Evolutionary conservation across 2,797 vertebrate genomes (phyloP).

Genomic region (Labeo calbasu): DNA sequence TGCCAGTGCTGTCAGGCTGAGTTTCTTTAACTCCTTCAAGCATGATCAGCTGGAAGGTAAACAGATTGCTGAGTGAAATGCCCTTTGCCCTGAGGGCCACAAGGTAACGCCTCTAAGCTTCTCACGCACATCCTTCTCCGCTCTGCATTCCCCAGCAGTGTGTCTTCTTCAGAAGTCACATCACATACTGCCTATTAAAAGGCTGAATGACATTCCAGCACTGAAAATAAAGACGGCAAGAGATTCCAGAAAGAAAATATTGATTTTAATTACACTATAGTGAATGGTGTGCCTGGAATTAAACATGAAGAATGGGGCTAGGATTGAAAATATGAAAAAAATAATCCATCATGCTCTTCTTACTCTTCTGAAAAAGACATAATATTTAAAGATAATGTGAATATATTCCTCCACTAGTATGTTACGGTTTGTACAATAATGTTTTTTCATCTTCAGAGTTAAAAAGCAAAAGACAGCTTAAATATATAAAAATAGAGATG

Average conservation of each 20-base stretch:
- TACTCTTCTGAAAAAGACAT: too few species aligned
- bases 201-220: not conserved
- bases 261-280: not conserved
- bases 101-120: constrained; percentile 17
- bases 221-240: not conserved
- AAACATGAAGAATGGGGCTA: not conserved
- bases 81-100: constrained; percentile 10
- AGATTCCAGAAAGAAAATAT: not conserved
- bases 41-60: constrained; percentile 6
- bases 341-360: not conserved
- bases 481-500: not conserved
- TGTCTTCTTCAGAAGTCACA: constrained; percentile 1
- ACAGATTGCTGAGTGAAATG: constrained; percentile 8
- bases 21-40: not conserved
- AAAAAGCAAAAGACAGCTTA: not conserved
- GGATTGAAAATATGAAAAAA: not conserved
- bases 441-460: not conserved
- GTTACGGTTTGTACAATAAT: not conserved
- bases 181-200: not conserved
- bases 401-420: not conserved
- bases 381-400: not conserved
- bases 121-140: constrained; percentile 31
- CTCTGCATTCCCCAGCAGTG: not conserved
- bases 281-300: not conserved
- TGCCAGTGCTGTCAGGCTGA: not conserved